Evolutionary conservation across 2,113 vertebrate genomes (phyloP), one percentile per base, ranked within the genome.

Genomic region (Phalacrocorax aristotelis): DNA sequence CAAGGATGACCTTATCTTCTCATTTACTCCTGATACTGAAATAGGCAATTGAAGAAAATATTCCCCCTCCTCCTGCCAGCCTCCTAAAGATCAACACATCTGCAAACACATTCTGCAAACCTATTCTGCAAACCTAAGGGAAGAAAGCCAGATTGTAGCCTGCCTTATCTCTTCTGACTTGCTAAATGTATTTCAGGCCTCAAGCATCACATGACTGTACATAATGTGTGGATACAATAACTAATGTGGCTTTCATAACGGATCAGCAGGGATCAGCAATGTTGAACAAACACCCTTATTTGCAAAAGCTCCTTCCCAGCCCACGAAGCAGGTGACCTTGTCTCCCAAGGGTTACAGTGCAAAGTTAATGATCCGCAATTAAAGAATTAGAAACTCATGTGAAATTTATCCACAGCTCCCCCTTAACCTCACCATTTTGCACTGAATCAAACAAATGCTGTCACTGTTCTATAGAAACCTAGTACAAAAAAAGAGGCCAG

Each of bases 121-220:
- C 95, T 62, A 21, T 95, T 97, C 94, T 97, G 97, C 95, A 97
- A 83, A 97, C 87, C 94, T 94, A 65, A 94, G 95, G 94, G 91
- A 95, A 93, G 94, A 92, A 94, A 94, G 94, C 91, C 96, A 97
- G 93, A 95, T 95, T 97, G 97, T 65, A 95, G 94, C 93, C 97
- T 97, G 97, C 97, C 97, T 97, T 97, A 97, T 97, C 97, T 97
- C 96, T 89, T 66, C 66, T 95, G 95, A 42, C 89, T 95, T 64
- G 49, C 91, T 97, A 92, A 96, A 95, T 94, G 95, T 83, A 80
- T 95, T 96, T 96, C 82, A 93, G 78, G 92, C 89, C 89, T 66
- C 65, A 9, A 91, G 89, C 87, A 87, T 96, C 97, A 97, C 97
- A 94, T 97, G 97, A 95, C 78, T 91, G 91, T 91, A 83, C 62